Conservation (phyloP, 2,113 vertebrate species). For the Porphyrio hochstetteri region DNA sequence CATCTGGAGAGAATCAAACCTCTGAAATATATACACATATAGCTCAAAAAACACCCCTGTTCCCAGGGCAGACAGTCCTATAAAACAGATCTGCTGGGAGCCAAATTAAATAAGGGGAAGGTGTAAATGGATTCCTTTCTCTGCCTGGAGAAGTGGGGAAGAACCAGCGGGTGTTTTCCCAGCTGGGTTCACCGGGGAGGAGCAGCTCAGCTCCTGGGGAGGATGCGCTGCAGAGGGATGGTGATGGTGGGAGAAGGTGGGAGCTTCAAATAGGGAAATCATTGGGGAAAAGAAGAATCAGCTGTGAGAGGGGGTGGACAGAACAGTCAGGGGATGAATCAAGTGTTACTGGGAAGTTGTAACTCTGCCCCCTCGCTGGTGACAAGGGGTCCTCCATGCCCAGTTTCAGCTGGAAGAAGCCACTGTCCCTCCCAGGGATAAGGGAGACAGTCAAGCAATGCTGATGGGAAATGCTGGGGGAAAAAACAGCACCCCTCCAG, state of each 20-base stretch:
- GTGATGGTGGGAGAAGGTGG: not conserved
- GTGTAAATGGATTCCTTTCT: conserved; percentile 31
- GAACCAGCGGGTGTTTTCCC: not conserved
- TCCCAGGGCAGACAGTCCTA: conserved; percentile 7
- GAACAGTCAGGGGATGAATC: not conserved
- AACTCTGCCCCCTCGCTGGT: not conserved
- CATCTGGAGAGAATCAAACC: conserved; percentile 50
- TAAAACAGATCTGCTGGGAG: conserved; percentile 28
- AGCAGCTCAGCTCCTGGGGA: not conserved
- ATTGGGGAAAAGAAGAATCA: not conserved
- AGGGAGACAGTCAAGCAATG: not conserved
- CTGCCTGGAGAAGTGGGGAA: not conserved
- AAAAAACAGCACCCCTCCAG: not conserved
- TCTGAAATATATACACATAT: not conserved
- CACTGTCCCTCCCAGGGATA: no score
- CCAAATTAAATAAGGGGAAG: conserved; percentile 2
- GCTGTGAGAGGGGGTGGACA: not conserved
- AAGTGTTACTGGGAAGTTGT: not conserved
- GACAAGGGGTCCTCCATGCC: no score
- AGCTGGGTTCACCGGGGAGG: not conserved
- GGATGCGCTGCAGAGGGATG: accelerated
- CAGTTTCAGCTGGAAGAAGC: no score
- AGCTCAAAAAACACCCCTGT: not conserved
- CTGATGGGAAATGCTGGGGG: not conserved
- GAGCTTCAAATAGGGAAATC: not conserved